phyloP scores from a whole-genome alignment of 2,888 invertebrate species.

The Lithophane socia region DNA sequence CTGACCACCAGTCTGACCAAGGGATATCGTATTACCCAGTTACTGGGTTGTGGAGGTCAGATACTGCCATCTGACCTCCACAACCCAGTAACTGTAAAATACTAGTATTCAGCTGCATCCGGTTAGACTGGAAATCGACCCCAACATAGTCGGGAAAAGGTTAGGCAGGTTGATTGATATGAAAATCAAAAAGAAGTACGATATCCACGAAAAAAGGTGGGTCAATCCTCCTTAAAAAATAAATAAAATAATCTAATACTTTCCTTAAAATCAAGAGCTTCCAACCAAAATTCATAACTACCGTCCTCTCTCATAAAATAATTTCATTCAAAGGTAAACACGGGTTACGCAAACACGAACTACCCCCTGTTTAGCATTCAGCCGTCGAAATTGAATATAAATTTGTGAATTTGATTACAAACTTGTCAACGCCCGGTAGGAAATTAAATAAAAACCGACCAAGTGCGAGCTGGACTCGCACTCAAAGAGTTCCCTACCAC shows the following conservation, averaged over 20 bases:
- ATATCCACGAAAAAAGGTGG: neutral
- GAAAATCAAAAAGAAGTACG: neutral
- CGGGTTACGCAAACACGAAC: slow-evolving; percentile 33
- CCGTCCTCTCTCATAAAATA: slow-evolving; percentile 22
- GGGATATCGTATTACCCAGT: too few species aligned
- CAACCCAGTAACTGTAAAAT: too few species aligned
- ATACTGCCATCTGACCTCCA: too few species aligned
- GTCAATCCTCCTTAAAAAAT: neutral
- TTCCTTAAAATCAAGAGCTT: neutral
- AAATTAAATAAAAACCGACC: slow-evolving; percentile 58
- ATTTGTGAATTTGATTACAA: slow-evolving; percentile 65
- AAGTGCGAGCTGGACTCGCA: too few species aligned
- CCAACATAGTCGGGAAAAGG: too few species aligned
- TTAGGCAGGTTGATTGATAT: too few species aligned
- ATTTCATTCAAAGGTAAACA: slow-evolving; percentile 48
- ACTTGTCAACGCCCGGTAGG: slow-evolving; percentile 59
- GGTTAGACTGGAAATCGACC: too few species aligned
- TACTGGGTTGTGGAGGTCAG: too few species aligned
- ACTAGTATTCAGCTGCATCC: too few species aligned
- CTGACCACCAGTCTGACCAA: too few species aligned
- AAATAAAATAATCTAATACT: neutral
- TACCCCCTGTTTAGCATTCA: slow-evolving; percentile 57
- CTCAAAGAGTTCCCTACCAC: too few species aligned
- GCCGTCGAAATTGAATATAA: slow-evolving; percentile 64
- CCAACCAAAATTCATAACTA: slow-evolving; percentile 30